Evolutionary conservation across 2,113 vertebrate genomes (phyloP).

Genomic region (Paramisgurnus dabryanus): DNA sequence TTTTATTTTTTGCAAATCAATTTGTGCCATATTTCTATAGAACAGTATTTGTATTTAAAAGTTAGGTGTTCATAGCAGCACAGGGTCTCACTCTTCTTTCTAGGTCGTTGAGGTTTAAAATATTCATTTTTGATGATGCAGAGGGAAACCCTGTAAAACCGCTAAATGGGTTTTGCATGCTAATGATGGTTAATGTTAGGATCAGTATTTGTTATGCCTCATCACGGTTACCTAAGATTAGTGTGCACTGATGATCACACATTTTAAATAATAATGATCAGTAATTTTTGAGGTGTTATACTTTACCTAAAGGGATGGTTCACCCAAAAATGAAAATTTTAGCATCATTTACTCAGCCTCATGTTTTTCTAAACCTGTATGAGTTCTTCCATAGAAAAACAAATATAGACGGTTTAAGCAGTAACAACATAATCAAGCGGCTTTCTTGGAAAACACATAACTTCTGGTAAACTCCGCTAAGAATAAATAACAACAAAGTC

Average conservation of each 20-base stretch:
- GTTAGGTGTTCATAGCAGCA: not conserved
- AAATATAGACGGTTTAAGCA: too few relatives aligned
- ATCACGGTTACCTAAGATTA: not conserved
- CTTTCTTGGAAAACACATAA: too few relatives aligned
- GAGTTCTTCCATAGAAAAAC: too few relatives aligned
- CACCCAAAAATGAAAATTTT: too few relatives aligned
- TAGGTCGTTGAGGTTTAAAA: slow-evolving; percentile 23
- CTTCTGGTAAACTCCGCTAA: too few relatives aligned
- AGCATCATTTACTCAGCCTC: too few relatives aligned
- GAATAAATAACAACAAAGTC: too few relatives aligned
- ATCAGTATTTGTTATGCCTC: not conserved
- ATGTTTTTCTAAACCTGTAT: too few relatives aligned
- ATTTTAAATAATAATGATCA: not conserved
- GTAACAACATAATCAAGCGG: too few relatives aligned
- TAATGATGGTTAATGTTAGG: slow-evolving; percentile 1
- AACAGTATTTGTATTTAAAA: slow-evolving; percentile 26
- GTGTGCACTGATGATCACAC: not conserved
- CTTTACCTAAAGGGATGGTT: too few relatives aligned
- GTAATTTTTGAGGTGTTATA: not conserved
- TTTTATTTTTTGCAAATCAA: slow-evolving; percentile 34
- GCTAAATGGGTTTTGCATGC: slow-evolving; percentile 21
- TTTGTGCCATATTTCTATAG: slow-evolving; percentile 24
- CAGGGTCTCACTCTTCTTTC: slow-evolving; percentile 13
- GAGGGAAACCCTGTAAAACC: not conserved
- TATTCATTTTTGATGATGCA: slow-evolving; percentile 25